Base-by-base conservation (phyloP, 2,797 vertebrate species). In the Gymnoscopelus microlampas region DNA sequence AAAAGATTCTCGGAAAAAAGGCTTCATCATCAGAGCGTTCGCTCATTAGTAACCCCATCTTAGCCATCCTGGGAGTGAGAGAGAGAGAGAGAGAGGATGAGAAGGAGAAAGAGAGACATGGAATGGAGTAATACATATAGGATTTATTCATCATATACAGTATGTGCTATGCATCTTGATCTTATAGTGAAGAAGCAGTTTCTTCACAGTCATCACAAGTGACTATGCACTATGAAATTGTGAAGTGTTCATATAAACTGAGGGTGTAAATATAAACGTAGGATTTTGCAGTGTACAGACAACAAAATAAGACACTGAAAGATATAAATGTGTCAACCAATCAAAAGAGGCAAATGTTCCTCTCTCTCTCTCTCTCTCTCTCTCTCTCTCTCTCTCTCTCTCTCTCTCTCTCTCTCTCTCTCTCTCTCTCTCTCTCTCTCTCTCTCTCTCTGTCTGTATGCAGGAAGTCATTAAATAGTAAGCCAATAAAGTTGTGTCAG, bases 1-100 rank as follows among this genome's bases (percentile, higher is more conserved):
- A 95, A 96, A 96, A 97, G 95, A 95, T 96, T 96, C 95, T 93
- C 93, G 95, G 94, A 95, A 96, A 96, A 96, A 91, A 89, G 92
- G 90, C 90, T 96, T 96, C 96, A 97, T 97, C 96, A 94, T 90
- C 93, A 88, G 92, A 95, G 93, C 94, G 96, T 96, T 94, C 93
- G 93, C 95, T 97, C 96, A 96, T 97, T 96, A 96, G 95, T 96
- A 96, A 96, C 95, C 95, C 92, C 94, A 89, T 95, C 86, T 87
- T 75, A 84, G 78, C 75, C 78, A 81, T 81, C 57, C 63, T 9
- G 50, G 29, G 12, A 35, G 61, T 53, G 12, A 35, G 60, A 63
- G n/a, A 15, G n/a, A 2, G 53, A 10, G 15, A 23, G 13, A 9
- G 50, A 10, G 49, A 32, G 29, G 26, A 50, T 53, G 49, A 14